Evolutionary conservation across 2,113 vertebrate genomes (phyloP), one percentile per base, ranked within the genome.

Genomic region (Isichthys henryi): DNA sequence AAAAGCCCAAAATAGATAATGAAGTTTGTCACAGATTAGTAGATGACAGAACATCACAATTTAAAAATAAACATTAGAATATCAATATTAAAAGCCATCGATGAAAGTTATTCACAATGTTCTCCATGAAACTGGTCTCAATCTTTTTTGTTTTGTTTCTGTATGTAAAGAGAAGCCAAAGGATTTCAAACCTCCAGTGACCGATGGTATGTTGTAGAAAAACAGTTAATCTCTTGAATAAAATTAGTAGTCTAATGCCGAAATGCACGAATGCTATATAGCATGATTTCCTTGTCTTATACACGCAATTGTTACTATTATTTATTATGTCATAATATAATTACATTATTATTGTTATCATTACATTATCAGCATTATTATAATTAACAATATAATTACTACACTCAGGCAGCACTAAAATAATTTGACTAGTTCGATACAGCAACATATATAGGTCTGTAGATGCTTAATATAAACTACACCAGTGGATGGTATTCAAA

Each of bases 131-230:
- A 86, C 13, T 50, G n/a, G 15, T 87, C 27, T 86, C 84, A 53
- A 31, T 86, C 9, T 13, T 35, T 52, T 50, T 86, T 15, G 17
- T n/a, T 52, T 49, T 62, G 82, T 56, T 3, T 90, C 31, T 86
- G 19, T 84, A 88, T 90, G 50, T 62, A 46, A 89, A 92, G 88
- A 90, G 31, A 93, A 88, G 89, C 6, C 58, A 15, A 92, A 89
- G 62, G 88, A 88, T 48, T 50, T 83, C 82, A 91, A 86, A 90
- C 31, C 87, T 23, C 50, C 87, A 52, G 74, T 6, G 50, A 88
- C 50, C 43, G 88, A 90, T 13, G 90, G 91, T 92, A 86, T n/a
- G 89, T 87, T 23, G 31, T 3, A 53, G 46, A 45, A 89, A 77
- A 87, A 58, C 5, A 35, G 3, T 19, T 31, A 4, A 19, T 19